These are phyloP conservation scores for Byasa hedistus DNA, from an alignment of 2,888 invertebrate genomes.

Conservation along the genomic window DNA sequence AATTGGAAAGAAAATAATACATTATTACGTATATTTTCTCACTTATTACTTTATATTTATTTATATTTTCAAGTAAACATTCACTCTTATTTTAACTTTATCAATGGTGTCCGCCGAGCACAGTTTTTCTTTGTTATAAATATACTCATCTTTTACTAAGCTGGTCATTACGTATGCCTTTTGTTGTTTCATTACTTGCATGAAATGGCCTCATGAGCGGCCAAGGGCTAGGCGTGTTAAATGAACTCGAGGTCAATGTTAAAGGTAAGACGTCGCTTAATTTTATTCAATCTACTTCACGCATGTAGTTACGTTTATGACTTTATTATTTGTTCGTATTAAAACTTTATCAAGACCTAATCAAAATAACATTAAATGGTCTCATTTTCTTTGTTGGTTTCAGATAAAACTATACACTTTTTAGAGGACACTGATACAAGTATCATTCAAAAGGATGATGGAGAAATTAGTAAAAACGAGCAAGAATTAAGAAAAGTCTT, in stretches of 20 bases:
- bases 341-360: slow-evolving; percentile 15
- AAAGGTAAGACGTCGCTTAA: slow-evolving; percentile 33
- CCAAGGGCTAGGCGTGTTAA: slow-evolving; percentile 34
- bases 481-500: slow-evolving; percentile 46
- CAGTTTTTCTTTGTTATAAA: not conserved
- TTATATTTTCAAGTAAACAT: no score
- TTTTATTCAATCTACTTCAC: slow-evolving; percentile 27
- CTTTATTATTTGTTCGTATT: slow-evolving; percentile 22
- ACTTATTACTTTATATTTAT: not conserved
- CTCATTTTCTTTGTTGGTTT: slow-evolving; percentile 32
- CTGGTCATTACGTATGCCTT: slow-evolving; percentile 26
- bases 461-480: slow-evolving; percentile 43
- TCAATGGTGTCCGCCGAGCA: not conserved
- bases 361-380: not conserved
- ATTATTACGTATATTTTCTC: not conserved
- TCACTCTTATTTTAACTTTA: not conserved
- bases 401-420: slow-evolving; percentile 54
- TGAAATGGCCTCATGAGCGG: slow-evolving; percentile 33
- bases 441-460: slow-evolving; percentile 33
- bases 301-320: slow-evolving; percentile 26
- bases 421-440: slow-evolving; percentile 38
- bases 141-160: not conserved
- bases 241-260: slow-evolving; percentile 39
- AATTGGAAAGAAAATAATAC: slow-evolving; percentile 5
- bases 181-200: slow-evolving; percentile 36